A percentile compares a stretch with the other conserved stretches of the same genome.
These are phyloP conservation scores for Oscheius onirici DNA, from an alignment of 2,888 invertebrate genomes.

Conservation along the genomic window DNA sequence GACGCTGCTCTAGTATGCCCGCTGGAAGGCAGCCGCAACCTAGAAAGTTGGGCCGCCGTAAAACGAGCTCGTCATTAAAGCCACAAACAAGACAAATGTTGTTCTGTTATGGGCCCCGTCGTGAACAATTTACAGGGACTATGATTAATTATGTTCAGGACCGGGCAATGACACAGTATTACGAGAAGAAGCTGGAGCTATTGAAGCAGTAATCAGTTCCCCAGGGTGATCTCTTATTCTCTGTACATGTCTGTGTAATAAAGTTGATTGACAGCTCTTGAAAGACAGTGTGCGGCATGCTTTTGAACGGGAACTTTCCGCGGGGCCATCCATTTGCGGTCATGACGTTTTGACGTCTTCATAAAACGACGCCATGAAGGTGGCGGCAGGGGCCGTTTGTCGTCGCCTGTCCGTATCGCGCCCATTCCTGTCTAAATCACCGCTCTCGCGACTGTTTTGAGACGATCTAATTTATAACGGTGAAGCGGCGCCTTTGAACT, in stretches of 20 bases:
- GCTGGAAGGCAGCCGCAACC: no score
- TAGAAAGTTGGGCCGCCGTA: no score
- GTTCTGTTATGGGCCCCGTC: no score
- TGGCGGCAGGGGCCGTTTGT: constrained; percentile 11
- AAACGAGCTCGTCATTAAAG: no score
- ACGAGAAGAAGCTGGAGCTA: constrained; percentile 8
- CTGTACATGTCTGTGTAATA: neutral
- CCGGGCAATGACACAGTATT: constrained; percentile 10
- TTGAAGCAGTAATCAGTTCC: neutral
- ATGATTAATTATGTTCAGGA: constrained; percentile 7
- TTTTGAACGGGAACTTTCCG: neutral
- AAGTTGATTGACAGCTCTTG: neutral
- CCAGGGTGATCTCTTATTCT: no score
- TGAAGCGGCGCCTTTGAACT: constrained; percentile 32
- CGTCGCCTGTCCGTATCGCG: constrained; percentile 19
- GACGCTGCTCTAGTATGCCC: no score
- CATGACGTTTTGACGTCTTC: constrained; percentile 21
- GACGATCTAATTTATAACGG: constrained; percentile 33
- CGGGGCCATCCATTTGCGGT: neutral
- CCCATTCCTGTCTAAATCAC: constrained; percentile 31
- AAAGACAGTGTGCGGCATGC: neutral
- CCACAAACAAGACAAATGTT: no score
- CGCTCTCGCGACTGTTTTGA: constrained; percentile 33
- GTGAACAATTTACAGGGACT: no score
- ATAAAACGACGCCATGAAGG: constrained; percentile 25